Base-by-base conservation (phyloP, 2,797 vertebrate species). In the Uromys caudimaculatus region DNA sequence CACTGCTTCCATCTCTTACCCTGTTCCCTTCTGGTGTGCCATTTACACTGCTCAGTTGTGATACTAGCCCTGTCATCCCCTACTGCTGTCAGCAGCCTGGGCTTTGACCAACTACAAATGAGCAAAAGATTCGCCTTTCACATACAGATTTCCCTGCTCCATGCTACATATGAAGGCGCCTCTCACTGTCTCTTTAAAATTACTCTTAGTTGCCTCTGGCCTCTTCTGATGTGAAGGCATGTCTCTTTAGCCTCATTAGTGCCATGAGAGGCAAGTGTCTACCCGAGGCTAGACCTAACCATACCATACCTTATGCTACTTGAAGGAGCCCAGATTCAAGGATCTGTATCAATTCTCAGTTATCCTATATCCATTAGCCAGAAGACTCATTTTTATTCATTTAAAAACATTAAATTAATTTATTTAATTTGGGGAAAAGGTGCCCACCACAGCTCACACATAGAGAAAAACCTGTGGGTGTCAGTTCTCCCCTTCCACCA, bases 291-390 rank as follows among this genome's bases (percentile, higher is more conserved):
- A 0, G 1, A 10, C 87, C 29, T 76, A 9, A 44, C 16, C 5
- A 1, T 11, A 32, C 4, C 11, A 0, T 0, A 21, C 16, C 56
- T 24, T 3, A 1, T 35, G 89, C 56, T 4, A 3, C 35, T 41
- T 24, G 23, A 54, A 32, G n/a, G 54, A 56, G 21, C 1, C 6
- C 6, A 14, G 24, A n/a, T 47, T n/a, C 1, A 0, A 0, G 3
- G 2, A 0, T 1, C 4, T 2, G 12, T 1, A 4, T 32, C 10
- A 6, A 13, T 64, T 54, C 79, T 64, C 44, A 3, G 38, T 35
- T 60, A 16, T 14, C 27, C n/a, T 29, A 7, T 1, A 13, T 50
- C 41, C 10, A 3, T 3, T 0, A n/a, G 19, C 24, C 67, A 7
- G 0, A 2, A 24, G 4, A 16, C 67, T 47, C 19, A 14, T n/a